Evolutionary conservation across 1,140 invertebrate genomes (phyloP), one percentile per base, ranked within the genome.

Genomic region (Bombus turneri): DNA sequence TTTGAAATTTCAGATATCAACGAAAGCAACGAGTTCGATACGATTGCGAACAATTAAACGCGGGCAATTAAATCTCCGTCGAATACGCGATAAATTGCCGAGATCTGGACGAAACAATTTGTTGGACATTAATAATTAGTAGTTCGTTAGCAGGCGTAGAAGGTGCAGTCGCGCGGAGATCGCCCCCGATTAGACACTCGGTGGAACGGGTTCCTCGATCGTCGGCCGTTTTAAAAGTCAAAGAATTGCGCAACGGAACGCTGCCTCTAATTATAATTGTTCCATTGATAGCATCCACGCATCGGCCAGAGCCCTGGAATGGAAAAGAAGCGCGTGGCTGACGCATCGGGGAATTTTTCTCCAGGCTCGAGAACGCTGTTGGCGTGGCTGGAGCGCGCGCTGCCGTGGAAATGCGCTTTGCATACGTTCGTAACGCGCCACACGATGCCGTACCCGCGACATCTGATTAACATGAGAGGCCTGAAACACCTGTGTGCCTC

Each of bases 391-490:
- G 37, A 41, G 71, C 28, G n/a, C 25, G 57, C 68, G 71, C 41
- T 34, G 41, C 81, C 87, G 91, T 89, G 89, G 81, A 91, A 91
- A 87, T 88, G 86, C 91, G 92, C 88, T 90, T 92, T 90, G 91
- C 90, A 91, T 93, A 91, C 87, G 87, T 87, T 84, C 57, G 53
- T 53, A 62, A 62, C 39, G 62, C 77, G 76, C 71, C 76, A 85
- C 81, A 39, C 68, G 86, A 88, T 77, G 87, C 83, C 89, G 87
- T 73, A 83, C 25, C 34, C 37, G 79, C 88, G 83, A 83, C 88
- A 83, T 91, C 90, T 92, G 94, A 94, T 95, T 94, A 94, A 94
- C 93, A 94, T 93, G 92, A 91, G 91, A 93, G 91, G 85, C 90
- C 90, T 92, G 92, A 93, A 94, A 94, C 93, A 94, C 94, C 93